Evolutionary conservation across 1,140 invertebrate species (phyloP).

Genomic region (Drosophila littoralis): DNA sequence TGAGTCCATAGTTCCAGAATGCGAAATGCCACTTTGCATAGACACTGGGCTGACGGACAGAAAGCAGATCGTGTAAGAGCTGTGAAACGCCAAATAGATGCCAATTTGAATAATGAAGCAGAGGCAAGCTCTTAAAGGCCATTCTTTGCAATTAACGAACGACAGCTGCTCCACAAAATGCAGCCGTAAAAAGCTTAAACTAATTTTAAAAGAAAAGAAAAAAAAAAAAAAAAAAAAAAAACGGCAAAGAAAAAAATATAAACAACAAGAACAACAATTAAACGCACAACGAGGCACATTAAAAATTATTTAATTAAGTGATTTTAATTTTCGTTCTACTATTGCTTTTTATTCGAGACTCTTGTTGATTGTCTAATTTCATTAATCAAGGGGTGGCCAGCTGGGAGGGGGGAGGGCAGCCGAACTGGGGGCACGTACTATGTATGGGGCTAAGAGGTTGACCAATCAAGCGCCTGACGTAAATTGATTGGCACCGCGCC

Average conservation of each 20-base stretch:
- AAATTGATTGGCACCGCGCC: constrained; percentile 70
- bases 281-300: constrained; percentile 60
- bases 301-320: constrained; percentile 83
- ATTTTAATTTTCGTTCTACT: constrained; percentile 69
- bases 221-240: neutral
- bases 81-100: constrained; percentile 8
- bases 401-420: neutral
- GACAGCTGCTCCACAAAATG: constrained; percentile 62
- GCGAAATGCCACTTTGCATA: constrained; percentile 37
- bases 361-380: constrained; percentile 80
- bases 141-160: constrained; percentile 71
- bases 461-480: constrained; percentile 54
- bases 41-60: neutral
- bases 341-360: constrained; percentile 32
- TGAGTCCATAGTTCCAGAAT: constrained; percentile 36
- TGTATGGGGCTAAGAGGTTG: constrained; percentile 43
- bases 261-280: constrained; percentile 36
- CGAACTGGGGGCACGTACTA: neutral
- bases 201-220: neutral
- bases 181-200: constrained; percentile 10
- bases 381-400: constrained; percentile 58
- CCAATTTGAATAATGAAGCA: constrained; percentile 53
- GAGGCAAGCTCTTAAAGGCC: constrained; percentile 42
- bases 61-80: neutral
- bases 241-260: neutral